phyloP scores from a whole-genome alignment of 2,797 vertebrate species.

The Myotis vivesi region DNA sequence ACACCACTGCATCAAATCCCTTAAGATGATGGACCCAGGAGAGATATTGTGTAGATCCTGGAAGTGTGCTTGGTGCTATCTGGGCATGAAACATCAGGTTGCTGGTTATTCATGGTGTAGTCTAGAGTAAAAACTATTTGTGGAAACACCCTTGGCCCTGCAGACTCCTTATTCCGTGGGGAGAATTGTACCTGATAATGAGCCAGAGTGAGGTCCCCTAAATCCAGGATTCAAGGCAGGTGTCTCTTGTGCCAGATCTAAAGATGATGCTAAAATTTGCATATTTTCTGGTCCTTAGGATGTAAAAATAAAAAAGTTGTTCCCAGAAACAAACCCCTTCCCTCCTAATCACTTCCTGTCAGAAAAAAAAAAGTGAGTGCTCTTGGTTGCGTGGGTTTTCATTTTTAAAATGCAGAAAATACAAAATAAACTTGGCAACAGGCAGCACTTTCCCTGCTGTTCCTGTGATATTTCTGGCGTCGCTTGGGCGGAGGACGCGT shows the following conservation, averaged over 20 bases:
- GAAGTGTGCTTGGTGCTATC: neutral
- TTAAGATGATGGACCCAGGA: neutral
- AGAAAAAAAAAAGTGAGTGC: neutral
- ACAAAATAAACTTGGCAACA: conserved; percentile 64
- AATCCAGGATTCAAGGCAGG: neutral
- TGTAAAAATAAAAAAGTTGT: neutral
- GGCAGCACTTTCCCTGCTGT: conserved; percentile 60
- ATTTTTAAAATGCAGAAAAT: conserved; percentile 65
- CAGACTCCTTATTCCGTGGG: neutral
- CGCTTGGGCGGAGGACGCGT: neutral
- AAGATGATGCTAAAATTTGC: neutral
- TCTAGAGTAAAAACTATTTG: neutral
- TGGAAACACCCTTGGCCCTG: neutral
- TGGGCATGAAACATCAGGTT: neutral
- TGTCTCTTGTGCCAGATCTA: neutral
- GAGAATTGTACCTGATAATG: neutral
- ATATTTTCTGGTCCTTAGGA: neutral
- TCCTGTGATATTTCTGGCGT: conserved; percentile 57
- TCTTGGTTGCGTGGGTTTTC: conserved; percentile 42
- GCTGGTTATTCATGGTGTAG: neutral
- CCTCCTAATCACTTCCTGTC: conserved; percentile 61
- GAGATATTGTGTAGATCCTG: neutral
- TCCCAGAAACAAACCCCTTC: conserved; percentile 24
- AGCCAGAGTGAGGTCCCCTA: neutral
- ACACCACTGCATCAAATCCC: neutral